Conservation (phyloP, 2,888 invertebrate species). For the Ypsolopha scabrella region DNA sequence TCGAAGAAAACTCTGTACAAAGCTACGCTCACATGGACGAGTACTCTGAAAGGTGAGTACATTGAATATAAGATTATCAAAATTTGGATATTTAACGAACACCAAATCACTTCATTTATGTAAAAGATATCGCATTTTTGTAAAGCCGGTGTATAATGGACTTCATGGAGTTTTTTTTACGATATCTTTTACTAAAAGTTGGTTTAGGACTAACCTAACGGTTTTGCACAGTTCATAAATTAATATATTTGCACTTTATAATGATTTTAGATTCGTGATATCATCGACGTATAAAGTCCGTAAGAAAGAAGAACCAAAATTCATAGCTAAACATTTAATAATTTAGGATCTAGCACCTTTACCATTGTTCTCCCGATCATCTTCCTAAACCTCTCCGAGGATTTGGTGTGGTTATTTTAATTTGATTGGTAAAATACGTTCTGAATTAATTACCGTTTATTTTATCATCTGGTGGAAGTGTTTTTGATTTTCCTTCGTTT, state of each 20-base stretch:
- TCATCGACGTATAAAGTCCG: constrained; percentile 53
- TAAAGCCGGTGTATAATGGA: not conserved
- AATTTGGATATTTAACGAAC: constrained; percentile 30
- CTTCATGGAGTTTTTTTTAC: constrained; percentile 11
- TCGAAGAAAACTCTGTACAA: constrained; percentile 98
- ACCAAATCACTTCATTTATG: constrained; percentile 51
- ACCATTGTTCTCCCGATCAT: constrained; percentile 57
- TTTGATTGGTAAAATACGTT: constrained; percentile 44
- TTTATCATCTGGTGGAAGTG: constrained; percentile 68
- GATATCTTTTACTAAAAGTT: constrained; percentile 47
- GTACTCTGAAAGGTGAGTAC: constrained; percentile 97
- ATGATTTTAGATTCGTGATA: constrained; percentile 57
- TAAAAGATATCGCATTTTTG: constrained; percentile 44
- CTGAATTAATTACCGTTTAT: constrained; percentile 50
- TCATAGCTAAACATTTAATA: constrained; percentile 40
- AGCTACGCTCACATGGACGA: constrained; percentile 97
- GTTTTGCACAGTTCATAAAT: constrained; percentile 54
- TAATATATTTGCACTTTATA: constrained; percentile 54
- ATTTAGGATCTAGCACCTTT: constrained; percentile 59
- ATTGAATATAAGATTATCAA: constrained; percentile 15
- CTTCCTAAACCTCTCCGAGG: constrained; percentile 66
- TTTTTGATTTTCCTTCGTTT: constrained; percentile 68
- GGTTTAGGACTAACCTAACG: constrained; percentile 47
- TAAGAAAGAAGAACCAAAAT: constrained; percentile 44
- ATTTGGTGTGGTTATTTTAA: constrained; percentile 69